Evolutionary conservation across 1,140 invertebrate genomes (phyloP), one percentile per base, ranked within the genome.

Genomic region (Papilio aristodemus): DNA sequence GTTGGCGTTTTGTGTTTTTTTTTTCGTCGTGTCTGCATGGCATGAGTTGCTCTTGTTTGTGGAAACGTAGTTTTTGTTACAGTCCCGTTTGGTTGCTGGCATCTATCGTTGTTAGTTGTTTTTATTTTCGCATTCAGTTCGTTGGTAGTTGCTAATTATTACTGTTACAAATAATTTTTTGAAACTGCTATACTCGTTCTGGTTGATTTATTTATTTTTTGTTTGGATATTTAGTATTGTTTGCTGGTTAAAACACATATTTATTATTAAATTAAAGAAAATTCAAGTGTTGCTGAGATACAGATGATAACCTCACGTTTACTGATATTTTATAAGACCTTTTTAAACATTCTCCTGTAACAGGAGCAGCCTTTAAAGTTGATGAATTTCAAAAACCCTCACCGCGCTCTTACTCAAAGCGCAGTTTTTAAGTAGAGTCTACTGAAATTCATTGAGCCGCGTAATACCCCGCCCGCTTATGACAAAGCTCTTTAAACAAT

Each of bases 1-100:
- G 76, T 78, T 81, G 73, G 70, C 41, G 69, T 50, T 66, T 64
- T 69, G 19, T 57, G 54, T 72, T 77, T 75, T 64, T 60, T 43
- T 77, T 81, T 83, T 63, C 77, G 8, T 79, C 73, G 63, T 70
- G 72, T 82, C 86, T 88, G 86, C 86, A 87, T 89, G 87, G 85
- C 83, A 89, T 87, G 85, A 76, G 69, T 86, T 86, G 62, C 62
- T 64, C 43, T 80, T 77, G 60, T 78, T 84, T 80, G 75, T 79
- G 74, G 77, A 77, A 75, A 72, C 70, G 73, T 81, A 78, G 81
- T 79, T 70, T 79, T 74, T 71, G 78, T 76, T 74, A 75, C 76
- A 80, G 79, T 77, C 46, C 75, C 71, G 71, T 83, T 78, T 78
- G 72, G 73, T 77, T 80, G 85, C 82, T 87, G 86, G 80, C 78